phyloP scores from a whole-genome alignment of 2,797 vertebrate species.

The Vipera ursinii region DNA sequence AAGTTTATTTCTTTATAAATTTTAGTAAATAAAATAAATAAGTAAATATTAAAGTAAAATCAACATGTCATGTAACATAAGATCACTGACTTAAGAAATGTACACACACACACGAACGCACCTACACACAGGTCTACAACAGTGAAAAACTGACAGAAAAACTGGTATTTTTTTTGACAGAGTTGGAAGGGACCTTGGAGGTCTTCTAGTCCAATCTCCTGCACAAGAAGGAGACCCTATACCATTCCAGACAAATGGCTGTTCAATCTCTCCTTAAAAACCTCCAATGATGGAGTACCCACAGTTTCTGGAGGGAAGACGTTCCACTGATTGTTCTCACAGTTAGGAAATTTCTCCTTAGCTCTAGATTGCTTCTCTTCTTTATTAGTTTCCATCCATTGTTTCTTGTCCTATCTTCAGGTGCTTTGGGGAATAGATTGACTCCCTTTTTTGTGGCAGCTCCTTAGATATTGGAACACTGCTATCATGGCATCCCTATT shows the following conservation, averaged over 20 bases:
- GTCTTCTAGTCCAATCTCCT: neutral
- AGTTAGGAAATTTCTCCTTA: neutral
- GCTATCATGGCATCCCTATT: neutral
- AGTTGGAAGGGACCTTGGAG: neutral
- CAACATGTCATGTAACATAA: too few species aligned
- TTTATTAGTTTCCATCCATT: neutral
- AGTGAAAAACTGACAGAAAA: neutral
- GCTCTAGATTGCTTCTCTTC: neutral
- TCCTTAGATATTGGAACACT: neutral
- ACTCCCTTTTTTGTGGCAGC: neutral
- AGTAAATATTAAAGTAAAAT: too few species aligned
- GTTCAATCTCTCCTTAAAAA: too few species aligned
- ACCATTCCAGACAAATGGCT: neutral
- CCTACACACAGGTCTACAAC: accelerated
- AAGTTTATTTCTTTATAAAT: too few species aligned
- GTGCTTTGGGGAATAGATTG: neutral
- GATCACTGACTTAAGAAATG: too few species aligned
- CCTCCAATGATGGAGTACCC: neutral
- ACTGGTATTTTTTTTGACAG: neutral
- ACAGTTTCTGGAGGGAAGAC: neutral
- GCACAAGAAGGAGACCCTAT: neutral
- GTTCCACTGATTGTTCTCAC: neutral
- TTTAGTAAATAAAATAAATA: too few species aligned
- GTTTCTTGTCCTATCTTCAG: neutral
- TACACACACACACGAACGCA: neutral